These are phyloP conservation scores for Erithacus rubecula DNA, from an alignment of 2,797 vertebrate species.

Conservation along the genomic window DNA sequence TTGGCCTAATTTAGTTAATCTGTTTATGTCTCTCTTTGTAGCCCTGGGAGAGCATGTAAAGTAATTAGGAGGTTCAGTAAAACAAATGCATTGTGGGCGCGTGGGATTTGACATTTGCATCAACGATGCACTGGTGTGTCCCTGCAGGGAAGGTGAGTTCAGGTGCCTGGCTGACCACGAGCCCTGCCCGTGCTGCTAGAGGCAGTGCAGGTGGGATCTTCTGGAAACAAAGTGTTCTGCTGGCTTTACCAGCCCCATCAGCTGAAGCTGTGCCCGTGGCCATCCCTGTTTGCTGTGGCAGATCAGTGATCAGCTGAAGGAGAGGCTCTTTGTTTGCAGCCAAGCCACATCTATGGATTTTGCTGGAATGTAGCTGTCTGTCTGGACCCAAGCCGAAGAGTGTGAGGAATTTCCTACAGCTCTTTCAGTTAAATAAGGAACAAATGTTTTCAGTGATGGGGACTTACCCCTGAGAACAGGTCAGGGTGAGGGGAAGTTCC, in stretches of 20 bases:
- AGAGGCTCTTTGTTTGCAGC: neutral
- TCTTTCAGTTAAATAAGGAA: conserved; percentile 16
- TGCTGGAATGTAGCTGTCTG: neutral
- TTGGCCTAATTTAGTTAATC: conserved; percentile 74
- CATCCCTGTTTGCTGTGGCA: neutral
- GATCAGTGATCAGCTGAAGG: neutral
- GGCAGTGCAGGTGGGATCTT: neutral
- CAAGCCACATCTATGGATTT: neutral
- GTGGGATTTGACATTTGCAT: neutral
- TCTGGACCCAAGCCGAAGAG: neutral
- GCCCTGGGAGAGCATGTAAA: conserved; percentile 68
- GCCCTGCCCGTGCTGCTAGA: neutral
- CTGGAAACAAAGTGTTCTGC: neutral
- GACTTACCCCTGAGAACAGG: neutral
- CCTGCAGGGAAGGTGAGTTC: neutral
- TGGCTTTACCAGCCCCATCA: neutral
- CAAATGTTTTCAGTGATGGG: neutral
- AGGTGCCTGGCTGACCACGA: neutral
- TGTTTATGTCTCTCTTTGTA: conserved; percentile 70
- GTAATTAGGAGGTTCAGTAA: conserved; percentile 69
- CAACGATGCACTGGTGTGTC: rapidly evolving
- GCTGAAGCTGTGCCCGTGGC: rapidly evolving
- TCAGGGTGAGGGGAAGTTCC: neutral
- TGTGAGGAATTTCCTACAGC: conserved; percentile 24
- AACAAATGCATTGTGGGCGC: neutral